These are phyloP conservation scores for Chloropsis hardwickii DNA, from an alignment of 2,113 vertebrate species.

Conservation along the genomic window DNA sequence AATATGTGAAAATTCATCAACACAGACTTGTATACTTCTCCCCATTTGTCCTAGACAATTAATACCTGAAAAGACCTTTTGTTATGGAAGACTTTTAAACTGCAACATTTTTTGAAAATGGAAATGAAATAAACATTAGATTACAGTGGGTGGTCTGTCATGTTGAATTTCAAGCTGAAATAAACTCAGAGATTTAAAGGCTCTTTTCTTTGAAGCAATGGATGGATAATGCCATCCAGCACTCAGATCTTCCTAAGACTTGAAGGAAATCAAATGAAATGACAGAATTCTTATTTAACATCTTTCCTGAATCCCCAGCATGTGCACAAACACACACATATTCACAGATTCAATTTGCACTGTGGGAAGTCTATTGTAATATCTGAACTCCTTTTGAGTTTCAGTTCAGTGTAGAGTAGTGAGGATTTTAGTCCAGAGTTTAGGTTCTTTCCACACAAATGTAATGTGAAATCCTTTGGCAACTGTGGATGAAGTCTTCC, in stretches of 20 bases:
- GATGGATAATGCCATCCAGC: background rate
- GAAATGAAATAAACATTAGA: background rate
- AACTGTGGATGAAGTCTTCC: background rate
- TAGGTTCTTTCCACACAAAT: background rate
- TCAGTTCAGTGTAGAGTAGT: background rate
- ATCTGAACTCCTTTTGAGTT: background rate
- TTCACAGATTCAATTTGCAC: background rate
- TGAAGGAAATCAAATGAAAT: background rate
- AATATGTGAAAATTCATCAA: background rate
- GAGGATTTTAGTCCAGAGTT: background rate
- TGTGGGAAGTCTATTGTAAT: background rate
- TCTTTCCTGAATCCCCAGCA: background rate
- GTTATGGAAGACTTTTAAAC: background rate
- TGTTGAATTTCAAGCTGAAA: background rate
- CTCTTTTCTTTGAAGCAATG: background rate
- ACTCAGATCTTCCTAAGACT: background rate
- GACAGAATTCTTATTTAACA: background rate
- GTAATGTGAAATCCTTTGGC: background rate
- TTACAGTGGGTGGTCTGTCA: background rate
- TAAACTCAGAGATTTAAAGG: background rate
- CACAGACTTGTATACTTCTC: background rate
- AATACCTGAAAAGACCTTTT: background rate
- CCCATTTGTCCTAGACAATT: background rate
- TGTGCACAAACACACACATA: accelerated
- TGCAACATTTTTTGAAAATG: background rate